phyloP scores from a whole-genome alignment of 2,797 vertebrate species.

The Cygnus olor region DNA sequence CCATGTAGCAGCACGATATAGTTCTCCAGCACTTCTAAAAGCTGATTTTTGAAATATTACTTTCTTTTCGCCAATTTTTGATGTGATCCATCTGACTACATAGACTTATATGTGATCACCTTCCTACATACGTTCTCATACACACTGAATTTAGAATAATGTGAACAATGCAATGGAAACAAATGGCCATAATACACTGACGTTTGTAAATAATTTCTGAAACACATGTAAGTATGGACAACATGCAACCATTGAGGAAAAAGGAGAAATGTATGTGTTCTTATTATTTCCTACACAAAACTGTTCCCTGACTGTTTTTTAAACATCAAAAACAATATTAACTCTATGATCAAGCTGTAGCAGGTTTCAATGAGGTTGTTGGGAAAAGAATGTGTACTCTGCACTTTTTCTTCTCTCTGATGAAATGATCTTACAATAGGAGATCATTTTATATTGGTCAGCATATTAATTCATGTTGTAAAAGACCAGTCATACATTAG shows the following conservation, averaged over 20 bases:
- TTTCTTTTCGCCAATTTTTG: neutral
- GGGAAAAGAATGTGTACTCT: neutral
- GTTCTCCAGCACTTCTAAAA: neutral
- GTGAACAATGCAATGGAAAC: neutral
- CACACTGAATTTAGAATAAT: neutral
- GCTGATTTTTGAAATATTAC: neutral
- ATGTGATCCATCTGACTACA: neutral
- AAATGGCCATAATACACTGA: neutral
- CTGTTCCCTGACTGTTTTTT: too few species aligned
- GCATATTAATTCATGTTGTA: neutral
- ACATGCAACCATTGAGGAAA: neutral
- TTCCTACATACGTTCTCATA: neutral
- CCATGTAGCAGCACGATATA: neutral
- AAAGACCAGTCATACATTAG: neutral
- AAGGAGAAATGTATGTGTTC: neutral
- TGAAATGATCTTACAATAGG: neutral
- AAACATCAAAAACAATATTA: neutral
- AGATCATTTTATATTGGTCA: neutral
- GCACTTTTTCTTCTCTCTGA: neutral
- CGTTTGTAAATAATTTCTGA: neutral
- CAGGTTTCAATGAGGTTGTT: neutral
- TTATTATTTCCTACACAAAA: neutral
- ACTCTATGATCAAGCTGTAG: neutral
- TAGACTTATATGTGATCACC: neutral
- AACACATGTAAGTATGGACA: neutral